Conservation (phyloP, 2,888 invertebrate species). For the Amiota minor region DNA sequence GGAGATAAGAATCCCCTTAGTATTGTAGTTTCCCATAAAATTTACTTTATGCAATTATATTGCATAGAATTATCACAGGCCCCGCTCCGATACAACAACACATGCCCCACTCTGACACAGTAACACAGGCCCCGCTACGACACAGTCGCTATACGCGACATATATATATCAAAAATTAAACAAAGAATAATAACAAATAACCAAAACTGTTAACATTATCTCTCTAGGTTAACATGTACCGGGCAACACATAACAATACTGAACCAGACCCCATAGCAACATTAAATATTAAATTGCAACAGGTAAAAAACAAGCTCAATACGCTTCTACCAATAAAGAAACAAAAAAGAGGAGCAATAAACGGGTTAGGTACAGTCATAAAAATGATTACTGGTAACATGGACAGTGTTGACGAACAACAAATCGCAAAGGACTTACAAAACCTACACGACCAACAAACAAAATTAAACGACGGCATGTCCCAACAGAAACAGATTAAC, state of each 20-base stretch:
- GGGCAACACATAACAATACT: background rate
- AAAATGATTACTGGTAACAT: conserved; percentile 18
- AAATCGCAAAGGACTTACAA: background rate
- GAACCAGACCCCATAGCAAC: background rate
- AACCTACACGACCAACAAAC: background rate
- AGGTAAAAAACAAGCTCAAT: background rate
- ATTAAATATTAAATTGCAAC: background rate
- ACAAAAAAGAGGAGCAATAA: background rate
- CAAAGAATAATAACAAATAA: no score
- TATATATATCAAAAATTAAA: conserved; percentile 33
- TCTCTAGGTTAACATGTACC: no score
- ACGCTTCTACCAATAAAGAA: background rate
- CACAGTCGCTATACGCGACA: no score
- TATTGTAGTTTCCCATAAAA: no score
- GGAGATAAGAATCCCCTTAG: no score
- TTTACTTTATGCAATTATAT: no score
- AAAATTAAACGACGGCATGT: background rate
- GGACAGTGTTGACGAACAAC: conserved; percentile 1
- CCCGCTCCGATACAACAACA: no score
- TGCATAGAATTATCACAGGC: no score
- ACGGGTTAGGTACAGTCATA: background rate
- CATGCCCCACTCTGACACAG: no score
- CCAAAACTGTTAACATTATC: no score
- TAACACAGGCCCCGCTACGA: no score
- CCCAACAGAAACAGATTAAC: background rate